Conservation (phyloP, 23 tunicate genomes). For the Ciona savignyi region DNA sequence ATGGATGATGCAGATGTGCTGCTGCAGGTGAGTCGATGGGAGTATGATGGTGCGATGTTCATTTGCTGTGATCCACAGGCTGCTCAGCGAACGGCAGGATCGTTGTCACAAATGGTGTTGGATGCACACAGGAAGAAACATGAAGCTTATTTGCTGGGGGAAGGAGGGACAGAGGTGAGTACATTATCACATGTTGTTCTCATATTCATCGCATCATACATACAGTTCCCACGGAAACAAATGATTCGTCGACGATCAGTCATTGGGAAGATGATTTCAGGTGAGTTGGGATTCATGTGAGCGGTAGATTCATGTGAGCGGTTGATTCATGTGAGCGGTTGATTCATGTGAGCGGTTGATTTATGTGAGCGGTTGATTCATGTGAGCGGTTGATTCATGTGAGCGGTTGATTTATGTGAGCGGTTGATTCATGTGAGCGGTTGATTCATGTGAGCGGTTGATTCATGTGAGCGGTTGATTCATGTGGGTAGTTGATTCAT, state of each 20-base stretch:
- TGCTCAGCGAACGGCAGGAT: slow-evolving; percentile 52
- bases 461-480: too few relatives aligned
- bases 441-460: too few relatives aligned
- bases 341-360: too few relatives aligned
- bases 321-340: too few relatives aligned
- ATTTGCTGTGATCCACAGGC: neutral
- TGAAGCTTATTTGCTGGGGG: slow-evolving; percentile 46
- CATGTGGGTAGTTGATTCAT: too few relatives aligned
- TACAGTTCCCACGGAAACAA: slow-evolving; percentile 47
- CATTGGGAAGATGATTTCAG: slow-evolving; percentile 61
- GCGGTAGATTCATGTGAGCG: too few relatives aligned
- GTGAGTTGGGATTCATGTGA: too few relatives aligned
- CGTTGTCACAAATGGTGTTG: slow-evolving; percentile 49
- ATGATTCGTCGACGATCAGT: slow-evolving; percentile 56
- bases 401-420: too few relatives aligned
- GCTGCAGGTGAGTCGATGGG: slow-evolving; percentile 1
- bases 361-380: too few relatives aligned
- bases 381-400: too few relatives aligned
- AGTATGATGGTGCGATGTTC: neutral
- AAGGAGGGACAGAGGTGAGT: slow-evolving; percentile 31
- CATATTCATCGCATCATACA: too few relatives aligned
- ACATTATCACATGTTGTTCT: neutral
- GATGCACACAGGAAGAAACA: slow-evolving; percentile 77
- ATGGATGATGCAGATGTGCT: slow-evolving; percentile 68
- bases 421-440: too few relatives aligned